phyloP scores from a whole-genome alignment of 1,140 invertebrate genomes.

The Aphelenchoides besseyi region DNA sequence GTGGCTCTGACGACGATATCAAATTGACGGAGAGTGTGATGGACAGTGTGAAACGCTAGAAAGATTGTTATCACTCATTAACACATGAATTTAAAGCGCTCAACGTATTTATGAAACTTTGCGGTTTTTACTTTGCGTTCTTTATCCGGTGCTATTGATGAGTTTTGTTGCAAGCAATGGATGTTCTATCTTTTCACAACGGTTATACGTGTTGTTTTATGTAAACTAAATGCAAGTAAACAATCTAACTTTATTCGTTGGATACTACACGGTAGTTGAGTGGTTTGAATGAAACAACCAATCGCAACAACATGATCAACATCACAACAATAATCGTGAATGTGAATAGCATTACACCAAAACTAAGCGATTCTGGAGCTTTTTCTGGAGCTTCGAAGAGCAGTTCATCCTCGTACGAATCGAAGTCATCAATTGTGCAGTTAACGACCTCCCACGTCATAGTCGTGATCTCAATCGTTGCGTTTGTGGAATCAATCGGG shows the following conservation, averaged over 20 bases:
- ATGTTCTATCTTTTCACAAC: slow-evolving; percentile 2
- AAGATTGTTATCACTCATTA: background rate
- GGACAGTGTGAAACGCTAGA: slow-evolving; percentile 41
- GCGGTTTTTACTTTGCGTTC: too few relatives aligned
- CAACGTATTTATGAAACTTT: background rate
- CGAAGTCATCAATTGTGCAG: background rate
- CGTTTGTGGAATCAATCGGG: background rate
- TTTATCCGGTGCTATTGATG: too few relatives aligned
- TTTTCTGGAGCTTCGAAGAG: background rate
- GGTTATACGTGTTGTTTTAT: background rate
- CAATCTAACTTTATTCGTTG: background rate
- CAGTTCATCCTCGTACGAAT: background rate
- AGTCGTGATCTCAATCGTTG: background rate
- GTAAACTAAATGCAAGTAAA: background rate
- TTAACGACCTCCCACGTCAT: background rate
- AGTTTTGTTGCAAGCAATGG: background rate
- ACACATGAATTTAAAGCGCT: background rate
- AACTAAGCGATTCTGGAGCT: background rate
- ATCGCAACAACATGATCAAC: background rate
- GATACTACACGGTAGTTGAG: background rate
- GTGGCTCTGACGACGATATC: slow-evolving; percentile 43
- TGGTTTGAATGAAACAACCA: background rate
- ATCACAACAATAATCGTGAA: background rate
- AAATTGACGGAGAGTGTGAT: slow-evolving; percentile 51
- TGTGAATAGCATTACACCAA: background rate